Evolutionary conservation across 92 coral and sea anemone genomes (phyloP), one percentile per base, ranked within the genome.

Genomic region (Pocillopora meandrina): DNA sequence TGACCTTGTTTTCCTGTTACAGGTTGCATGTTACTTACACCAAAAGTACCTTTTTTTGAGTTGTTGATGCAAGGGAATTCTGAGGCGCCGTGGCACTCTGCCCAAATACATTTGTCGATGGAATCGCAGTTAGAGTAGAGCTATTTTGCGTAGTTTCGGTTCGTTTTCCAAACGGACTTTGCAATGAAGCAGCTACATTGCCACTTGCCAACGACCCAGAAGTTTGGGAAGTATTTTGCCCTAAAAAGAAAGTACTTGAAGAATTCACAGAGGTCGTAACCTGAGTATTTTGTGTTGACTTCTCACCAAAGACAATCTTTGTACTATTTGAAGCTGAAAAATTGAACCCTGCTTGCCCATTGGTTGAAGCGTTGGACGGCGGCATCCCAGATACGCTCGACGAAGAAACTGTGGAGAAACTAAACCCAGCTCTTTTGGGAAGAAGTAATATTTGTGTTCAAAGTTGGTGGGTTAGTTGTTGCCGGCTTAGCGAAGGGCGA

Each of bases 1-100:
- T 83, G 86, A 73, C 16, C 17, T 17, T 26, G 72, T 49, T 64
- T 64, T 18, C 70, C 71, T 14, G 33, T 20, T 72, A 23, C 35
- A 21, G 72, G 12, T 64, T 62, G 86, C 86, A 83, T 73, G 80
- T 62, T 83, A 1, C 80, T 73, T 11, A 63, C 64, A n/a, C 87
- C 90, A 82, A 79, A 85, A 2, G 79, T 49, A 1, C 18, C 64
- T 63, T 60, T 80, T 62, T 86, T 65, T 72, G 86, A 19, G 31
- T 9, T 60, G 65, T 23, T 33, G 65, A 69, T 9, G 72, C 86
- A 86, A 72, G 72, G 31, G 78, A n/a, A 55, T 36, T 42, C 57
- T 79, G 89, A 23, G 89, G 12, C 14, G 89, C 10, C 23, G 21
- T 23, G n/a, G 77, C 20, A 9, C 17, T 42, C 56, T 76, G 68